phyloP scores from a whole-genome alignment of 2,888 invertebrate species.

The Ramazzottius varieornatus region DNA sequence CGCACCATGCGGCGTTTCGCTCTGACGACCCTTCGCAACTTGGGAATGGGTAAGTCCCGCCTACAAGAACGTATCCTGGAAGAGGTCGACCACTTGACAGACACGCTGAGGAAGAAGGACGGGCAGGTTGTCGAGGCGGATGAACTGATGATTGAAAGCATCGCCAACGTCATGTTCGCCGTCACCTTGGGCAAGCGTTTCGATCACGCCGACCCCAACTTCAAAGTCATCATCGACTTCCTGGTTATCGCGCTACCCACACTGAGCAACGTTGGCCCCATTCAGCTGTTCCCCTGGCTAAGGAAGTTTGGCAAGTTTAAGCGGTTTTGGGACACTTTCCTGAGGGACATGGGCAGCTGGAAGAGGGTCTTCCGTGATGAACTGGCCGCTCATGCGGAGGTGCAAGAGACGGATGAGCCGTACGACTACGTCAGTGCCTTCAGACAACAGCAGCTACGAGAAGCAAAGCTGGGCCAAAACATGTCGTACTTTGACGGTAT shows the following conservation, averaged over 20 bases:
- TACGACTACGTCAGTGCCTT: neutral
- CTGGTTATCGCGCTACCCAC: neutral
- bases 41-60: constrained; percentile 1
- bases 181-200: neutral
- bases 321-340: neutral
- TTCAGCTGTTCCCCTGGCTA: constrained; percentile 1
- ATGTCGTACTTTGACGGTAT: neutral
- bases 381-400: neutral
- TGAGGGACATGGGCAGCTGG: neutral
- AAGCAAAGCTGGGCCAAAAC: neutral
- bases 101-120: neutral
- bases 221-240: neutral
- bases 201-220: neutral
- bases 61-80: neutral
- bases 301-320: neutral
- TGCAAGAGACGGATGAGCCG: neutral
- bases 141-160: neutral
- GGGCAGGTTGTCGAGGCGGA: neutral
- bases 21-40: neutral
- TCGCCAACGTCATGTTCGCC: constrained; percentile 3
- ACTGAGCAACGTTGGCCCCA: neutral
- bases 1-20: constrained; percentile 2
- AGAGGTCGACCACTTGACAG: neutral
- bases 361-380: neutral
- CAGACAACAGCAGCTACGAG: neutral